Conservation (phyloP, 2,888 invertebrate genomes). For the Protodeltote pygarga region DNA sequence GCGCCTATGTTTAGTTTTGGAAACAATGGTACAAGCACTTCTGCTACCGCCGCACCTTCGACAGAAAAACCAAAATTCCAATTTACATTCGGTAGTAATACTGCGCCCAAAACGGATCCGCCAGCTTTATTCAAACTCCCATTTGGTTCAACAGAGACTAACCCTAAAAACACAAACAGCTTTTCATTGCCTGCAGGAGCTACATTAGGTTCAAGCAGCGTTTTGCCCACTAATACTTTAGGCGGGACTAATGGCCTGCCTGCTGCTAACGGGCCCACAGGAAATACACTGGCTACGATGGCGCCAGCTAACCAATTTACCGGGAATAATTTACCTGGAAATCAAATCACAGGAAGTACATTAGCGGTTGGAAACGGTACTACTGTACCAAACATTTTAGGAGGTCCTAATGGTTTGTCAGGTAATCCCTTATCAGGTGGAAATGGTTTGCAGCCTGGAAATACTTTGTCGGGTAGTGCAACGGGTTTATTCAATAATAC, state of each 20-base stretch:
- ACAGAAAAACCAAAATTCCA: slow-evolving; percentile 67
- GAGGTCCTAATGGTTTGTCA: slow-evolving; percentile 45
- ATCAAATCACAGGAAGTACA: slow-evolving; percentile 21
- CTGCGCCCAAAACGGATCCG: slow-evolving; percentile 46
- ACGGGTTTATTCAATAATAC: slow-evolving; percentile 56
- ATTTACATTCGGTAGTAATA: slow-evolving; percentile 63
- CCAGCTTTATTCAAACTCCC: slow-evolving; percentile 35
- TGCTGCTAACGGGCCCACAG: slow-evolving; percentile 25
- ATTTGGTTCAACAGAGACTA: slow-evolving; percentile 34
- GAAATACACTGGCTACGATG: slow-evolving; percentile 21
- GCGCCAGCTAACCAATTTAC: no score
- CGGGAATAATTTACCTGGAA: no score
- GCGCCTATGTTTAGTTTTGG: slow-evolving; percentile 69
- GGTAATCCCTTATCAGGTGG: slow-evolving; percentile 42
- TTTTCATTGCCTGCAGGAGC: slow-evolving; percentile 35
- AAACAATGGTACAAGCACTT: slow-evolving; percentile 34
- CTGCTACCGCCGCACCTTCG: slow-evolving; percentile 38
- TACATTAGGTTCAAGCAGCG: slow-evolving; percentile 23
- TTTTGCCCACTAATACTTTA: slow-evolving; percentile 30
- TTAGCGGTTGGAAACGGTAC: slow-evolving; percentile 20
- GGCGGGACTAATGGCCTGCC: slow-evolving; percentile 37
- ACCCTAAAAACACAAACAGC: slow-evolving; percentile 25
- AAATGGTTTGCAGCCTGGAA: slow-evolving; percentile 45
- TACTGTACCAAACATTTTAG: slow-evolving; percentile 28
- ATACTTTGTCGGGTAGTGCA: slow-evolving; percentile 26